A percentile compares a stretch with the other conserved stretches of the same genome.
phyloP scores from a whole-genome alignment of 2,888 invertebrate species.

The Ditylenchus weischeri region DNA sequence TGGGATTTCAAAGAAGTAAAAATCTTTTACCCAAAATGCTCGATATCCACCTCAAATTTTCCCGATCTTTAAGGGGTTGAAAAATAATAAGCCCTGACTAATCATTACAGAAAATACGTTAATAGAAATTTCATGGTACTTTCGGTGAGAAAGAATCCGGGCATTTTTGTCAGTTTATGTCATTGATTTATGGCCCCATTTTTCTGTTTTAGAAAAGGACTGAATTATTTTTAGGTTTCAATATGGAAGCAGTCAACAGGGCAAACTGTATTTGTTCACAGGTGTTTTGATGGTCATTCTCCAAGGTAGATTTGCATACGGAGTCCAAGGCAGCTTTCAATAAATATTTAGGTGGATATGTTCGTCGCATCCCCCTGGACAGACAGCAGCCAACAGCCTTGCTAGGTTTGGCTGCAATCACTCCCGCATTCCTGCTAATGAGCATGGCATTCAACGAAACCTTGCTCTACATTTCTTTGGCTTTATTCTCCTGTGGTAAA shows the following conservation, averaged over 20 bases:
- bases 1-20: no score
- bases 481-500: slow-evolving; percentile 52
- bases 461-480: slow-evolving; percentile 76
- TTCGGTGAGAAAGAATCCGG: no score
- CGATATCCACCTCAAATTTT: no score
- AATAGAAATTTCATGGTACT: no score
- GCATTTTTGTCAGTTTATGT: no score
- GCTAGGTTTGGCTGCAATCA: slow-evolving; percentile 74
- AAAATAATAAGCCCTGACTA: no score
- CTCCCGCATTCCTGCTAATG: slow-evolving; percentile 80
- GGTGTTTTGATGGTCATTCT: slow-evolving; percentile 85
- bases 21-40: no score
- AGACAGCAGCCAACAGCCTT: slow-evolving; percentile 57
- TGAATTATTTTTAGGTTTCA: background rate
- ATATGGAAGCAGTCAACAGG: slow-evolving; percentile 1
- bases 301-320: slow-evolving; percentile 63
- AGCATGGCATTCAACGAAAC: slow-evolving; percentile 69
- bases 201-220: no score
- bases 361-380: slow-evolving; percentile 74
- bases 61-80: no score
- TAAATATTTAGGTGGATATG: slow-evolving; percentile 71
- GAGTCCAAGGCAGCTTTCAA: background rate
- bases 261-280: slow-evolving; percentile 8
- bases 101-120: no score
- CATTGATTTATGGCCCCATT: no score